Conservation (phyloP, 2,113 vertebrate genomes). For the Limnothrissa miodon region DNA sequence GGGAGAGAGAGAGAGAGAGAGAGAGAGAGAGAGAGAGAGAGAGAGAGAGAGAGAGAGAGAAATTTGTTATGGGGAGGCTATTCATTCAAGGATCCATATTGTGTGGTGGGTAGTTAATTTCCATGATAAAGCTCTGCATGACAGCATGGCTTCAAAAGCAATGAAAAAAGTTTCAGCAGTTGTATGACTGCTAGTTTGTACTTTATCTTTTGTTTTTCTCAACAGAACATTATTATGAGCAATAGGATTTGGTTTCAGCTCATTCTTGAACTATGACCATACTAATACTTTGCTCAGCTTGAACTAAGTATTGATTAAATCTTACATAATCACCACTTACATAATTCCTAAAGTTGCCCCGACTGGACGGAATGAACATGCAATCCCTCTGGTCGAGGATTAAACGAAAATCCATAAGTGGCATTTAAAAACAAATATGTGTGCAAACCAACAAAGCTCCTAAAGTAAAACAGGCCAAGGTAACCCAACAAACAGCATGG, state of each 20-base stretch:
- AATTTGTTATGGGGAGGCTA: background rate
- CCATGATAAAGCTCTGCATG: background rate
- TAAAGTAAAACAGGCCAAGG: background rate
- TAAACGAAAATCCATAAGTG: constrained; percentile 9
- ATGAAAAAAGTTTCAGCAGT: background rate
- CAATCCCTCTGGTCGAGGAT: background rate
- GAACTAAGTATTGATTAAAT: constrained; percentile 13
- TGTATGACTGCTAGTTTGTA: background rate
- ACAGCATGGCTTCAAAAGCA: background rate
- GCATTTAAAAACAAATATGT: background rate
- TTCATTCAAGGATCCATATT: background rate
- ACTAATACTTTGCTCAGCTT: constrained; percentile 11
- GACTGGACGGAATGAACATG: background rate
- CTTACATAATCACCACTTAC: constrained; percentile 14
- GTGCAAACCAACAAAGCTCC: background rate
- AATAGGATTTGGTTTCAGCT: background rate
- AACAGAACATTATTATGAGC: background rate
- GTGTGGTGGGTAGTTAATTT: constrained; percentile 2
- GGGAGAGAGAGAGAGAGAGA: background rate
- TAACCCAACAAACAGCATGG: background rate
- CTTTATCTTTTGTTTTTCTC: background rate
- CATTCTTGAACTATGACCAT: constrained; percentile 7
- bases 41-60: background rate
- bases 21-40: background rate
- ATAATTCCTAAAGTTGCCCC: constrained; percentile 3